These are phyloP conservation scores for Limnephilus marmoratus DNA, from an alignment of 2,888 invertebrate species.

Conservation along the genomic window DNA sequence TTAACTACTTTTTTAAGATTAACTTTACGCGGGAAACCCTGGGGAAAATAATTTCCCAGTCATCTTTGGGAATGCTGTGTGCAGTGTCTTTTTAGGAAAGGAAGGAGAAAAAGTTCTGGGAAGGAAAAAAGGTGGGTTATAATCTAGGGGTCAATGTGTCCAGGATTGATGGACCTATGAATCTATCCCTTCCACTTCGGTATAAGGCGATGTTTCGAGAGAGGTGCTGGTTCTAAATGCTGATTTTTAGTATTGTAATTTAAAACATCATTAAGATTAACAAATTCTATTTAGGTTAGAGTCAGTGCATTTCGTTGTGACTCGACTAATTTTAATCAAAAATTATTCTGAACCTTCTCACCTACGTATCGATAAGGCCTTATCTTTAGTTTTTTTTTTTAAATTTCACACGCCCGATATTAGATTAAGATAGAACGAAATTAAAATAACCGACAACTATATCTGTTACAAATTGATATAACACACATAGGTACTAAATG, in stretches of 20 bases:
- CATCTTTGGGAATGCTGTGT: too few relatives aligned
- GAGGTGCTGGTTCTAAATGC: too few relatives aligned
- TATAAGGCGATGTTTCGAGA: too few relatives aligned
- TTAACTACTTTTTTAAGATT: too few relatives aligned
- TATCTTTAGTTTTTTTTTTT: not conserved
- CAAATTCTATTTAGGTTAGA: not conserved
- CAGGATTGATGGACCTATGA: too few relatives aligned
- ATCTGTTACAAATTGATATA: not conserved
- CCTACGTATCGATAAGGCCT: not conserved
- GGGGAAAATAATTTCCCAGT: too few relatives aligned
- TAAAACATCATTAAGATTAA: not conserved
- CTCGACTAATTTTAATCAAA: not conserved
- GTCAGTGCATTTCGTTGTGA: not conserved
- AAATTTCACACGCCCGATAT: not conserved
- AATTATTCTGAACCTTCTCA: not conserved
- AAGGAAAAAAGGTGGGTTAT: too few relatives aligned
- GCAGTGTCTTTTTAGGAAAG: too few relatives aligned
- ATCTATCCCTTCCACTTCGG: too few relatives aligned
- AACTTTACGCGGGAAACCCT: too few relatives aligned
- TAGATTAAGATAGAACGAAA: not conserved
- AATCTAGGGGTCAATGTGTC: too few relatives aligned
- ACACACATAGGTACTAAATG: not conserved
- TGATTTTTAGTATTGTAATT: not conserved
- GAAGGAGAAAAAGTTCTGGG: too few relatives aligned
- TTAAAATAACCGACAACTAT: not conserved